A percentile compares a stretch with the other conserved stretches of the same genome.
Conservation (phyloP, 2,113 vertebrate genomes). For the Dasyornis broadbenti region DNA sequence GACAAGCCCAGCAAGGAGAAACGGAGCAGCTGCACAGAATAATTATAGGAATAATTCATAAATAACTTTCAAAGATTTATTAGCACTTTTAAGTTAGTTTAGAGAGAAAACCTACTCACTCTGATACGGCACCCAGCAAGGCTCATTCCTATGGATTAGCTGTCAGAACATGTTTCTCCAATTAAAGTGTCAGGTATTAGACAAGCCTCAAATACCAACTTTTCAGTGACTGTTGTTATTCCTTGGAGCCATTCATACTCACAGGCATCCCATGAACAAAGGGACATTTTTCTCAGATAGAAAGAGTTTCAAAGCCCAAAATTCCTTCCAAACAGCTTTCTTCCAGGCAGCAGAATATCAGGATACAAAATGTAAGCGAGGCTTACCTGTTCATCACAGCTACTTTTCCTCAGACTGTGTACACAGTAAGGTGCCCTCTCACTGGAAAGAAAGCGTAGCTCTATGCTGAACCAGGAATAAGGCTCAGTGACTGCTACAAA, state of each 20-base stretch:
- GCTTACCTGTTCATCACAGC: not conserved
- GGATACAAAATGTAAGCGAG: not conserved
- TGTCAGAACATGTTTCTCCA: not conserved
- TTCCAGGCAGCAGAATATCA: not conserved
- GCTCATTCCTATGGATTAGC: not conserved
- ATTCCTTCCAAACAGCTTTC: not conserved
- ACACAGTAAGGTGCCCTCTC: not conserved
- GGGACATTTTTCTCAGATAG: not conserved
- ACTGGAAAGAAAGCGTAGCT: not conserved
- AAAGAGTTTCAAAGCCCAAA: not conserved
- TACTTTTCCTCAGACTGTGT: not conserved
- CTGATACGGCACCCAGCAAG: not conserved
- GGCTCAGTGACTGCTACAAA: not conserved
- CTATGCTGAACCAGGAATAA: not conserved
- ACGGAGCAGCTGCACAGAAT: not conserved
- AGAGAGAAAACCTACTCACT: not conserved
- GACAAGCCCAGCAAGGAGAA: not conserved
- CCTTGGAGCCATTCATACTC: not conserved
- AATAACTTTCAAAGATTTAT: not conserved
- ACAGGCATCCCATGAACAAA: not conserved
- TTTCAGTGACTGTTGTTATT: not conserved
- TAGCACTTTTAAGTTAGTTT: not conserved
- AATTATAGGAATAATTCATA: not conserved
- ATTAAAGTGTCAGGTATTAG: not conserved
- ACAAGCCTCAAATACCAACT: not conserved